phyloP scores from a whole-genome alignment of 2,888 invertebrate genomes.

The Halictus ligatus region DNA sequence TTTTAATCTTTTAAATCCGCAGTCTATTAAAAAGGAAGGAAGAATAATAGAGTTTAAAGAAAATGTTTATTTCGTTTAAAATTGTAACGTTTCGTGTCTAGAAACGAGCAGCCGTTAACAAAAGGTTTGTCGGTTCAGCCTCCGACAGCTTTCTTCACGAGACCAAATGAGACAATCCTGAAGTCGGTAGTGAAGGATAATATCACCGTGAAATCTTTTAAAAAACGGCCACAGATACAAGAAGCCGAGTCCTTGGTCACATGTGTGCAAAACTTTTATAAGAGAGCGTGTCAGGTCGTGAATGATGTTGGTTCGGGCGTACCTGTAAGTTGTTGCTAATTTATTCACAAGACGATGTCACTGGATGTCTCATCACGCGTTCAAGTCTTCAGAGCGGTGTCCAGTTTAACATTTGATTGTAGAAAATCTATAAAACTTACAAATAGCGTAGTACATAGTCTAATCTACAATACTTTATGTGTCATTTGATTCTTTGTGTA shows the following conservation, averaged over 20 bases:
- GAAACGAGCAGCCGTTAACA: constrained; percentile 20
- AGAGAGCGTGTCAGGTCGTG: neutral
- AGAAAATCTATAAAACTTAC: neutral
- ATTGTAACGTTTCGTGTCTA: neutral
- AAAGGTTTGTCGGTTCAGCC: constrained; percentile 30
- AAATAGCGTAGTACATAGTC: neutral
- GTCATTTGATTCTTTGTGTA: no score
- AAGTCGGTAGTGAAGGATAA: neutral
- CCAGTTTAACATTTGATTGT: neutral
- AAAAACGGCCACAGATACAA: neutral
- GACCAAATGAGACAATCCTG: constrained; percentile 15
- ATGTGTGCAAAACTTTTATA: constrained; percentile 30
- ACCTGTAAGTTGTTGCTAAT: constrained; percentile 27
- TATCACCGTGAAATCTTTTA: neutral
- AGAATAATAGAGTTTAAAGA: neutral
- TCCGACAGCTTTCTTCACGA: constrained; percentile 14
- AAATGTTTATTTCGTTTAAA: neutral
- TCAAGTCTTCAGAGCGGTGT: neutral
- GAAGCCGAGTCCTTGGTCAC: constrained; percentile 24
- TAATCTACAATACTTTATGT: neutral
- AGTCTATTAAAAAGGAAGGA: neutral
- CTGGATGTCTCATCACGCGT: neutral
- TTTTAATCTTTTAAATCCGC: neutral
- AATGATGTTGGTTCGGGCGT: neutral
- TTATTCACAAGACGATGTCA: no score